Base-by-base conservation (phyloP, 2,797 vertebrate species). In the Nannoperca obscura region DNA sequence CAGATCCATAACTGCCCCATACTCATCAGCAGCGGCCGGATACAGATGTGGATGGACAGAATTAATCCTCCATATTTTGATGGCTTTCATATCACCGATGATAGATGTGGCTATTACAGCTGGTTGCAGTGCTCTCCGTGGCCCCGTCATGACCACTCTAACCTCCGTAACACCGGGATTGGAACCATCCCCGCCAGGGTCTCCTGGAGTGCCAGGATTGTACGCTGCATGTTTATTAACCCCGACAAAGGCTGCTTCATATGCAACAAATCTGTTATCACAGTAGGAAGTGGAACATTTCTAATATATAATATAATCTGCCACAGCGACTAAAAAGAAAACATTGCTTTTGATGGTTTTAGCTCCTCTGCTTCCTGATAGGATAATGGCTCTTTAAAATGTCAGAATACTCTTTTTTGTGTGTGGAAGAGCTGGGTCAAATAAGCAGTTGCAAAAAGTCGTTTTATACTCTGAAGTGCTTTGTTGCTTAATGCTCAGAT, bases 21-120 rank as follows among this genome's bases (percentile, higher is more conserved):
- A 53, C 71, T 90, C 86, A 92, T 91, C 91, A 91, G 77, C 80
- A 15, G 47, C 14, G 38, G 84, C 77, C 69, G 1, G 47, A 53
- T 80, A 85, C 91, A 92, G 91, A 90, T 91, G 91, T 86, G 86
- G 72, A 88, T 59, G 78, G 67, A 59, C 61, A 38, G 82, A 77
- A 84, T 91, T 81, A 90, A 84, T 90, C 86, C 78, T 66, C 84
- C 59, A 27, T 86, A 85, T 88, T 92, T 93, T 92, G 88, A 94
- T 85, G 89, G 90, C 80, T 87, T 82, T 92, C 87, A 49, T 83
- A 83, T 90, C 76, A 9, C 65, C 24, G 71, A 65, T 91, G 89
- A 94, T 88, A 38, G 76, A 93, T 88, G 85, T 24, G 76, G 77
- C 86, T 46, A 87, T 93, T 92, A 91, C 55, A 50, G 84, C 40